Evolutionary conservation across 2,113 vertebrate genomes (phyloP).

Genomic region (Corythaixoides concolor): DNA sequence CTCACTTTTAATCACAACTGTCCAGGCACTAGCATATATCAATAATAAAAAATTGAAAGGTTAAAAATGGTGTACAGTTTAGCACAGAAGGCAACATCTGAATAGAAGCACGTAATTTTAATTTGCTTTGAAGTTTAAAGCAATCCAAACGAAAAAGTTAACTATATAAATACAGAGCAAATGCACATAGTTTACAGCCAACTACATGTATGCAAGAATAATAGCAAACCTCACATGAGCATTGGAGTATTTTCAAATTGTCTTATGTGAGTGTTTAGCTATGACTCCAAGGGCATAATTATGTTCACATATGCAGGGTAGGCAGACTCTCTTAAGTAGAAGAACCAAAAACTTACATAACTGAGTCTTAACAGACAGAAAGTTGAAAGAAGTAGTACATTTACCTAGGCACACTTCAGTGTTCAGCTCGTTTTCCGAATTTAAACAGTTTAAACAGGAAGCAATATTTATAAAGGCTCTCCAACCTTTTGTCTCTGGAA

Average conservation of each 20-base stretch:
- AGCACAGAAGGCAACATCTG: slow-evolving; percentile 25
- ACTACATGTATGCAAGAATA: slow-evolving; percentile 63
- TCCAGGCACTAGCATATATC: background rate
- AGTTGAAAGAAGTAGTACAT: background rate
- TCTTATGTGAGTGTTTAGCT: slow-evolving; percentile 36
- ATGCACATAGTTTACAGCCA: slow-evolving; percentile 74
- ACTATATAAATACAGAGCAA: slow-evolving; percentile 75
- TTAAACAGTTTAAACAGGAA: slow-evolving; percentile 19
- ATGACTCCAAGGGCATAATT: slow-evolving; percentile 35
- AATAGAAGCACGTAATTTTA: slow-evolving; percentile 66
- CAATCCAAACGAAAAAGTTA: slow-evolving; percentile 67
- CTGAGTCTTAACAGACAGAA: background rate
- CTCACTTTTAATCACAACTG: slow-evolving; percentile 11
- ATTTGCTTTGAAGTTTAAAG: slow-evolving; percentile 70
- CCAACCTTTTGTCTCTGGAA: slow-evolving; percentile 27
- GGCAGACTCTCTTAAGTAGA: slow-evolving; percentile 53
- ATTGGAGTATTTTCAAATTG: slow-evolving; percentile 8
- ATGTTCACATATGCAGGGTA: slow-evolving; percentile 73
- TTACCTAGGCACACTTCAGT: slow-evolving; percentile 36
- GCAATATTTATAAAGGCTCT: slow-evolving; percentile 19
- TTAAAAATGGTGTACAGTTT: background rate
- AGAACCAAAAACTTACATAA: slow-evolving; percentile 2
- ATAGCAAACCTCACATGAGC: slow-evolving; percentile 67
- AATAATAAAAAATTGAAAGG: background rate
- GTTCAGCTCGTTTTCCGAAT: slow-evolving; percentile 17